Evolutionary conservation across 2,888 invertebrate genomes (phyloP).

Genomic region (Palloptera scutellata): DNA sequence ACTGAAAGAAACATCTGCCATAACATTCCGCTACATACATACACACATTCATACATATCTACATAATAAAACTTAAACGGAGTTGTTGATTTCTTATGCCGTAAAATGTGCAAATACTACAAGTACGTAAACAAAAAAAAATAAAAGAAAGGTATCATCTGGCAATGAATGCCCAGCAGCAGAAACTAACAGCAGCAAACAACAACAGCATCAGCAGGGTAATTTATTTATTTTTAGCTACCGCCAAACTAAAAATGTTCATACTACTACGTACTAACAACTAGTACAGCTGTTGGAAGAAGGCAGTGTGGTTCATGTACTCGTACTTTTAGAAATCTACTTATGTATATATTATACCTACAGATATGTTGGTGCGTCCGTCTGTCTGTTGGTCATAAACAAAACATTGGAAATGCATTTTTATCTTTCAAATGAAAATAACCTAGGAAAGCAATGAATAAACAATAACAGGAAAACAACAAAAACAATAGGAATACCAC

Average conservation of each 20-base stretch:
- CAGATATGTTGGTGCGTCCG: too few relatives aligned
- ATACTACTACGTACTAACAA: too few relatives aligned
- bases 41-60: constrained; percentile 22
- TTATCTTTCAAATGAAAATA: constrained; percentile 22
- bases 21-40: constrained; percentile 37
- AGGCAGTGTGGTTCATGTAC: too few relatives aligned
- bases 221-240: constrained; percentile 45
- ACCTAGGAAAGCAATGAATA: constrained; percentile 22
- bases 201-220: constrained; percentile 19
- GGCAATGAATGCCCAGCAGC: constrained; percentile 14
- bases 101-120: constrained; percentile 16
- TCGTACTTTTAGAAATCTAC: too few relatives aligned
- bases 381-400: constrained; percentile 22
- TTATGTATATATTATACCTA: too few relatives aligned
- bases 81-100: constrained; percentile 4
- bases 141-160: constrained; percentile 18
- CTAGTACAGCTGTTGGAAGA: too few relatives aligned
- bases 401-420: constrained; percentile 29
- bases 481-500: constrained; percentile 39
- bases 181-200: constrained; percentile 9
- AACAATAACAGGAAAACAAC: constrained; percentile 30
- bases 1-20: constrained; percentile 37
- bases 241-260: constrained; percentile 23
- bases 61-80: constrained; percentile 33
- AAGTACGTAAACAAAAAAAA: constrained; percentile 31